These are phyloP conservation scores for Procambarus clarkii DNA, from an alignment of 1,140 invertebrate genomes.

Conservation along the genomic window DNA sequence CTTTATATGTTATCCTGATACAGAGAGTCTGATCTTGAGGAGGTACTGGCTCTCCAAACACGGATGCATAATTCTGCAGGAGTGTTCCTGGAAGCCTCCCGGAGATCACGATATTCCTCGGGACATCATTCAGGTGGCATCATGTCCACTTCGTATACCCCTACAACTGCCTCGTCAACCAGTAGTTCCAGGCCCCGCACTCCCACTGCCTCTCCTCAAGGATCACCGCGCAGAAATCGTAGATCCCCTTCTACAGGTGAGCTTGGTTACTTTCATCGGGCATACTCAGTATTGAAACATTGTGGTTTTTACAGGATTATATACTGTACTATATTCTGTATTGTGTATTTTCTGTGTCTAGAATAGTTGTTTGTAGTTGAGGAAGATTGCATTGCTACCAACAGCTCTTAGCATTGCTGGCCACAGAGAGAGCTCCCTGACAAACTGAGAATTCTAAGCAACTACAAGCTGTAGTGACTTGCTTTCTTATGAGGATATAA, in stretches of 20 bases:
- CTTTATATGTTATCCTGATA: constrained; percentile 71
- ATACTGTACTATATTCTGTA: too few relatives aligned
- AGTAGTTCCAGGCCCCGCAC: constrained; percentile 65
- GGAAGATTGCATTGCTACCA: too few relatives aligned
- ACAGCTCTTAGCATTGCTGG: too few relatives aligned
- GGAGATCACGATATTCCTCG: constrained; percentile 25
- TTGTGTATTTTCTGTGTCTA: too few relatives aligned
- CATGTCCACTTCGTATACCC: constrained; percentile 15
- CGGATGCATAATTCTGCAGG: constrained; percentile 82
- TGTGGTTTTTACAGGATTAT: too few relatives aligned
- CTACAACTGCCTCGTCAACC: constrained; percentile 25
- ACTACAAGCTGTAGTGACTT: too few relatives aligned
- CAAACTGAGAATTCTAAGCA: too few relatives aligned
- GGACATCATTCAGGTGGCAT: neutral
- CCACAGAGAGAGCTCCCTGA: too few relatives aligned
- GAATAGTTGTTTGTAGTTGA: too few relatives aligned
- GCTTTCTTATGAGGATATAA: too few relatives aligned
- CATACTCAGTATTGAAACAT: too few relatives aligned
- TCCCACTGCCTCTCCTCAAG: constrained; percentile 70
- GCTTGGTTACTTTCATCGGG: neutral
- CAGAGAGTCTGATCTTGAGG: constrained; percentile 82
- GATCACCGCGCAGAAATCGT: constrained; percentile 62
- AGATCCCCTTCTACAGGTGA: constrained; percentile 64
- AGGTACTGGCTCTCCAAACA: constrained; percentile 81
- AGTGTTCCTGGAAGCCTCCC: constrained; percentile 79